A percentile compares a stretch with the other conserved stretches of the same genome.
Evolutionary conservation across 2,797 vertebrate species (phyloP).

Genomic region (Decapterus maruadsi): DNA sequence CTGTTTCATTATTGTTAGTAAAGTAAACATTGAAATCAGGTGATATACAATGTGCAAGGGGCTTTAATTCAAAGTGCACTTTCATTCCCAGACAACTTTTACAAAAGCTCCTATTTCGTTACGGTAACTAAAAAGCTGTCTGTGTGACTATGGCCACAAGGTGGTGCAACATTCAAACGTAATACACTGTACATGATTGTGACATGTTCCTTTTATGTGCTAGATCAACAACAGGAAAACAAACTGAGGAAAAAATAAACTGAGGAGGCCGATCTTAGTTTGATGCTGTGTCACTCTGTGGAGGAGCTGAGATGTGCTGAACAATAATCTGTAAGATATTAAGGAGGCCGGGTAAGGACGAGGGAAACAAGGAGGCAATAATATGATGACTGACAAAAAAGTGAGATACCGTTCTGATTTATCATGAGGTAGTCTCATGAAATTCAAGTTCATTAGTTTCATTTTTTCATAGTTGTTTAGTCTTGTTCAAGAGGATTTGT

Average conservation of each 20-base stretch:
- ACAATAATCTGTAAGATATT: constrained; percentile 63
- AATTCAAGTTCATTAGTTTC: neutral
- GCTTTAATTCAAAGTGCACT: neutral
- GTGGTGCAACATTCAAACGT: neutral
- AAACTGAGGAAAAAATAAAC: neutral
- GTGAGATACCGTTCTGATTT: neutral
- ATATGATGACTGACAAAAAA: constrained; percentile 4
- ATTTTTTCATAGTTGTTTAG: too few relatives aligned
- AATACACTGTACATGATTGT: neutral
- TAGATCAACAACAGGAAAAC: neutral
- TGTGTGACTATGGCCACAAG: neutral
- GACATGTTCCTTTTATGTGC: neutral
- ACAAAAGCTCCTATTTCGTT: neutral
- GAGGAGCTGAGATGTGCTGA: constrained; percentile 37
- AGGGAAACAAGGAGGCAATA: neutral
- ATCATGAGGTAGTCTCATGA: neutral
- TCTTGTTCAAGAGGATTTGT: too few relatives aligned
- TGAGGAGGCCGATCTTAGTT: constrained; percentile 30
- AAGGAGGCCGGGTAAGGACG: neutral
- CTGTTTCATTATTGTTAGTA: too few relatives aligned
- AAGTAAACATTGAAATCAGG: too few relatives aligned
- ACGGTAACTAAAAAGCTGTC: neutral
- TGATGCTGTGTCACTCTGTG: constrained; percentile 8
- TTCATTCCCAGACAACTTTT: neutral
- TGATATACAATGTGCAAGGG: too few relatives aligned